phyloP scores from a whole-genome alignment of 1,140 invertebrate genomes.

The Drosophila quadrilineata region DNA sequence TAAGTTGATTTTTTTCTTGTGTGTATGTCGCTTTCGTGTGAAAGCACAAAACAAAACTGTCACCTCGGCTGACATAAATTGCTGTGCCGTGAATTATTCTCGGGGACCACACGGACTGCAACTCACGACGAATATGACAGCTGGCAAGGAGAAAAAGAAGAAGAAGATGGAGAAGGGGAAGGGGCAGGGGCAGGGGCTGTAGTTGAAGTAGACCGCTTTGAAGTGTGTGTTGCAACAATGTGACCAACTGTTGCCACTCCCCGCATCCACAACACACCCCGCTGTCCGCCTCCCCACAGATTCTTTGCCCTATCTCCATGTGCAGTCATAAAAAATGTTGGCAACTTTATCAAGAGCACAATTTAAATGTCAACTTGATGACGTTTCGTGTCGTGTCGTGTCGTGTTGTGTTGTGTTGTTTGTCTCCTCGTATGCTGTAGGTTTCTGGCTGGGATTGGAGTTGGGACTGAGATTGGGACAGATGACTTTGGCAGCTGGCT shows the following conservation, averaged over 20 bases:
- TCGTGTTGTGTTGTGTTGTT: slow-evolving; percentile 27
- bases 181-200: too few species aligned
- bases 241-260: slow-evolving; percentile 30
- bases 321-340: slow-evolving; percentile 53
- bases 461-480: slow-evolving; percentile 16
- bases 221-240: slow-evolving; percentile 43
- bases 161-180: too few species aligned
- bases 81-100: slow-evolving; percentile 55
- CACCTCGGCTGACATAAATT: slow-evolving; percentile 65
- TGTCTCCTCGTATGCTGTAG: neutral
- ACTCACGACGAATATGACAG: slow-evolving; percentile 52
- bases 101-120: slow-evolving; percentile 46
- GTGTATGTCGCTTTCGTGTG: slow-evolving; percentile 26
- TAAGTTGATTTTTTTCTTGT: neutral
- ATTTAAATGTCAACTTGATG: slow-evolving; percentile 75
- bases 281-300: neutral
- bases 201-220: slow-evolving; percentile 16
- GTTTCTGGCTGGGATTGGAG: slow-evolving; percentile 21
- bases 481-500: slow-evolving; percentile 53
- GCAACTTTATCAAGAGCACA: slow-evolving; percentile 76
- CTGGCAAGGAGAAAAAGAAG: slow-evolving; percentile 33
- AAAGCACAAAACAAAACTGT: slow-evolving; percentile 50
- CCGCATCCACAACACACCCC: neutral
- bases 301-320: neutral
- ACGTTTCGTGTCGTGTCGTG: slow-evolving; percentile 69